Base-by-base conservation (phyloP, 2,797 vertebrate species). In the Setipinna tenuifilis region DNA sequence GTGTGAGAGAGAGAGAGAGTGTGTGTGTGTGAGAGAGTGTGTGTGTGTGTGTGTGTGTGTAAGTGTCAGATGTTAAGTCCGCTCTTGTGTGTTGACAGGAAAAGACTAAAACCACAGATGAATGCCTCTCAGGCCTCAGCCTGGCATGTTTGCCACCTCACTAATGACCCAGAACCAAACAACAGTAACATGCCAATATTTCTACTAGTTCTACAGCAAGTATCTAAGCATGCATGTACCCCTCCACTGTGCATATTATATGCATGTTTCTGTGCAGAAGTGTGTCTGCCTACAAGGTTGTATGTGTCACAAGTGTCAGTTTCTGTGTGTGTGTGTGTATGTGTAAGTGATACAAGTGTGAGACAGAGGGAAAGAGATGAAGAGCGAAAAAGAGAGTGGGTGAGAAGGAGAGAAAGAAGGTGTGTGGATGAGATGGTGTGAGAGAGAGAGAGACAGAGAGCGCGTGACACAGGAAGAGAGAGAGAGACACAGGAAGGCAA, bases 61-160 rank as follows among this genome's bases (percentile, higher is more conserved):
- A 2, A 12, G 23, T 68, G 23, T 68, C 21, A 1, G 23, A 11
- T 61, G 58, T n/a, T 21, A n/a, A 61, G 17, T 0, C 28, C 3
- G 71, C 21, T 16, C 21, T 16, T 3, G 71, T 44, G 19, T 78
- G 71, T 17, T 78, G 71, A 78, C 71, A 78, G 31, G 31, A 78
- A 78, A 44, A 78, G 28, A 78, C 17, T 17, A 9, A 19, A 78
- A 78, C 71, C 71, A 78, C 71, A 78, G 25, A 71, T 41, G 71
- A 54, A 54, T 7, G 9, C 14, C 50, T 54, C 50, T 54, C 50
- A 44, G 35, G 31, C 35, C 44, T 0, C 14, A 17, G 31, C 68
- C 17, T 54, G 50, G 6, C 14, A 44, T 78, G 31, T 44, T 54
- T 44, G 71, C 21, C 21, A 41, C 16, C 31, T 41, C 35, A 19